These are phyloP conservation scores for Orestias chungarensis DNA, from an alignment of 2,797 vertebrate species.

Conservation along the genomic window DNA sequence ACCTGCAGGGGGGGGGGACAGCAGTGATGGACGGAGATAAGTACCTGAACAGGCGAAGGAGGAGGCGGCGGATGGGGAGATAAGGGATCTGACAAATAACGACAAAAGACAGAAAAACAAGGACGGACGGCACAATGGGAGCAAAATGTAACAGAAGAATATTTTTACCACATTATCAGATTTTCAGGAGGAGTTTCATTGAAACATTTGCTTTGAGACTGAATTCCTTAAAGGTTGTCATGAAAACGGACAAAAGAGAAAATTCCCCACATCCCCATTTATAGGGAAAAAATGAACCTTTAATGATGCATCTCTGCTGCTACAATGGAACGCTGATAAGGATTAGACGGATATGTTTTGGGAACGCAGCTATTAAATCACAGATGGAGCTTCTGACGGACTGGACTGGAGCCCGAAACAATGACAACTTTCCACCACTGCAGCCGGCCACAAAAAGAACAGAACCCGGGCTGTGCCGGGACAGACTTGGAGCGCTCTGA, in stretches of 20 bases:
- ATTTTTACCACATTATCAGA: constrained; percentile 57
- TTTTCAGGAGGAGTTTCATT: constrained; percentile 39
- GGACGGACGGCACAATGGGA: constrained; percentile 35
- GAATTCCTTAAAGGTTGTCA: constrained; percentile 28
- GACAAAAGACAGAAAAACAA: constrained; percentile 56
- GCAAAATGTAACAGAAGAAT: constrained; percentile 43
- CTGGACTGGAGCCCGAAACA: constrained; percentile 25
- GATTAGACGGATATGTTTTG: constrained; percentile 40
- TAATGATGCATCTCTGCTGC: constrained; percentile 12
- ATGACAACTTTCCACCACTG: constrained; percentile 41
- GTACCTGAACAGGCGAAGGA: constrained; percentile 47
- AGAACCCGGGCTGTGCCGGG: constrained; percentile 56
- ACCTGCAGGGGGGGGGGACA: constrained; percentile 60
- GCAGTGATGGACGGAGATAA: constrained; percentile 60
- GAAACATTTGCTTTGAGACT: constrained; percentile 22
- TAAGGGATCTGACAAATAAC: constrained; percentile 57
- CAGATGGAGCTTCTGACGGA: constrained; percentile 51
- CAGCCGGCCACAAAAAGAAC: constrained; percentile 55
- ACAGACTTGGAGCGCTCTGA: constrained; percentile 55
- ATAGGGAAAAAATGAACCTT: constrained; percentile 16
- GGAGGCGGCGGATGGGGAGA: constrained; percentile 48
- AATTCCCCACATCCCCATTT: constrained; percentile 3
- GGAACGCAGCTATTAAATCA: constrained; percentile 32
- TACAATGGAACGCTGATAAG: constrained; percentile 15
- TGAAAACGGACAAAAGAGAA: constrained; percentile 25